phyloP scores from a whole-genome alignment of 2,113 vertebrate species.

The Hippolais icterina region DNA sequence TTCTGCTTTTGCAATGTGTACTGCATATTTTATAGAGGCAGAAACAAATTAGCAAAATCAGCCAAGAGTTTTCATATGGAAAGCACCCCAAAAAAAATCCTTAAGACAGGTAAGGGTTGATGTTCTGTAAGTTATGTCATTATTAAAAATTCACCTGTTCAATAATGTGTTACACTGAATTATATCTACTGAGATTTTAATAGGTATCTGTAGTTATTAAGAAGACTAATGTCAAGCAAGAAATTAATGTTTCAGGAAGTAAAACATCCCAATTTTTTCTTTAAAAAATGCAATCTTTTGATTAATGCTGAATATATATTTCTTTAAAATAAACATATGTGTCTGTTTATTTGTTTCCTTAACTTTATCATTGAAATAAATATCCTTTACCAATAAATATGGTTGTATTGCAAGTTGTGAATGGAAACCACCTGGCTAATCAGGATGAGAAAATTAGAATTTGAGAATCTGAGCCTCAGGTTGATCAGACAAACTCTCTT shows the following conservation, averaged over 20 bases:
- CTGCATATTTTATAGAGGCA: background rate
- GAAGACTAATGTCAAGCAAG: background rate
- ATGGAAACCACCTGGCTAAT: background rate
- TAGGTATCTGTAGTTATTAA: background rate
- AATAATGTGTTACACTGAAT: background rate
- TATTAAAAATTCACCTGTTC: background rate
- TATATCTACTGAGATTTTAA: background rate
- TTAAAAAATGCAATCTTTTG: background rate
- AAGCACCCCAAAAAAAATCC: background rate
- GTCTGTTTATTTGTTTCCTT: background rate
- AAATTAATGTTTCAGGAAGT: background rate
- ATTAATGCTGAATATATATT: background rate
- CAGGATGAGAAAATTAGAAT: background rate
- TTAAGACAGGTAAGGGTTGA: background rate
- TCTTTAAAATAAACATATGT: background rate
- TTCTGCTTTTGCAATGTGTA: background rate
- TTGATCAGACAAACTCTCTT: background rate
- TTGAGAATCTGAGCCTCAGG: background rate
- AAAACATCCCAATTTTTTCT: background rate
- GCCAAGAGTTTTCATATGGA: background rate
- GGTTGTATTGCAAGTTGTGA: background rate
- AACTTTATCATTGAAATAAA: background rate
- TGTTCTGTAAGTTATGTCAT: background rate
- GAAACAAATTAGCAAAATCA: background rate
- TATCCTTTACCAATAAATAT: background rate